A percentile compares a stretch with the other conserved stretches of the same genome.
phyloP scores from a whole-genome alignment of 1,140 invertebrate species.

The Drosophila arawakana region DNA sequence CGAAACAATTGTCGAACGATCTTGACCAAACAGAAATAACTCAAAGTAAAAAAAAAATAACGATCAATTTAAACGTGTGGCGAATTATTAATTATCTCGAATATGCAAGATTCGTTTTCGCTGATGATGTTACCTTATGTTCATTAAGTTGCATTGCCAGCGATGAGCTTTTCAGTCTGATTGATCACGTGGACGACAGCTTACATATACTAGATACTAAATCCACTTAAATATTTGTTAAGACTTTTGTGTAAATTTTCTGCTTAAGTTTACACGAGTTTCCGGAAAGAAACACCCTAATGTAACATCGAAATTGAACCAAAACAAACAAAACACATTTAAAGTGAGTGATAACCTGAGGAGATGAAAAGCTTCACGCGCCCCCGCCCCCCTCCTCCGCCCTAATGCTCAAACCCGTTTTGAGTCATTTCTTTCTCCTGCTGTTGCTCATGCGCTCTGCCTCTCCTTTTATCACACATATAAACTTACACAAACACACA shows the following conservation, averaged over 20 bases:
- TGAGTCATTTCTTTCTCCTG: slow-evolving; percentile 37
- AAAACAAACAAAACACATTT: slow-evolving; percentile 43
- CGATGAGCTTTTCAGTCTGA: slow-evolving; percentile 7
- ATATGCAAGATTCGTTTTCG: slow-evolving; percentile 2
- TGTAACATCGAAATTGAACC: slow-evolving; percentile 53
- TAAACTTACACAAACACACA: not conserved
- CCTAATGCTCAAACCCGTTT: slow-evolving; percentile 28
- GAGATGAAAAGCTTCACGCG: slow-evolving; percentile 20
- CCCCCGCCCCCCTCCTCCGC: not conserved
- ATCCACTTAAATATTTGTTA: slow-evolving; percentile 19
- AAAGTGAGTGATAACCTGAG: slow-evolving; percentile 18
- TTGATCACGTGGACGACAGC: slow-evolving; percentile 19
- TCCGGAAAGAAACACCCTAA: slow-evolving; percentile 60
- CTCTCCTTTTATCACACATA: slow-evolving; percentile 4
- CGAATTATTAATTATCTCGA: slow-evolving; percentile 19
- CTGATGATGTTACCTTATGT: slow-evolving; percentile 19
- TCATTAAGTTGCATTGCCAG: slow-evolving; percentile 17
- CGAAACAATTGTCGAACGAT: slow-evolving; percentile 17
- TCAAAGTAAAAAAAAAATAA: not conserved
- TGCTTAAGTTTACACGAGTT: slow-evolving; percentile 56
- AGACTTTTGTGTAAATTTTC: not conserved
- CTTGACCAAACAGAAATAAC: slow-evolving; percentile 21
- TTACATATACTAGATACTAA: not conserved
- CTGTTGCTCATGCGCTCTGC: slow-evolving; percentile 11
- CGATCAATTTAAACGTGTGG: slow-evolving; percentile 11